Conservation (phyloP, 2,113 vertebrate genomes). For the Epinephelus moara region DNA sequence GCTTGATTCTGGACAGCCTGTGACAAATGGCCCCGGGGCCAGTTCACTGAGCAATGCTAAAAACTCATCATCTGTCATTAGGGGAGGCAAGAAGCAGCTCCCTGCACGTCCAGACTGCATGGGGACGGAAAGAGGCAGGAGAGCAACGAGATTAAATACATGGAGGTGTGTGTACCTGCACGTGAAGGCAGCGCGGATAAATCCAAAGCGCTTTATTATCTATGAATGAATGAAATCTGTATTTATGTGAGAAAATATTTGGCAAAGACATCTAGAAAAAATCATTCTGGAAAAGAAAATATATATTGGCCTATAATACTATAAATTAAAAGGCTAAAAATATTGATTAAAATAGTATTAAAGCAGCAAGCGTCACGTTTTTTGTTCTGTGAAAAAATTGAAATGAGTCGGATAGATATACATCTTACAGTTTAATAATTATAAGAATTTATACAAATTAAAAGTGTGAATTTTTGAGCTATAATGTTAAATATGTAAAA, state of each 20-base stretch:
- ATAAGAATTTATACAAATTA: neutral
- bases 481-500: rapidly evolving
- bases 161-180: neutral
- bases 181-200: neutral
- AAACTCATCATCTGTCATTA: constrained; percentile 77
- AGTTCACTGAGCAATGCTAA: constrained; percentile 66
- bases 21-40: constrained; percentile 78
- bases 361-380: neutral
- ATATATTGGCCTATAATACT: too few relatives aligned
- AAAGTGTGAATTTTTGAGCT: neutral
- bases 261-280: neutral
- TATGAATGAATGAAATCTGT: too few relatives aligned
- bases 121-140: neutral
- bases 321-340: neutral
- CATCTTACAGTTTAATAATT: neutral
- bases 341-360: neutral
- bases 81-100: constrained; percentile 19
- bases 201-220: too few relatives aligned
- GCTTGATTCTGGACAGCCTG: constrained; percentile 78
- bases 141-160: neutral
- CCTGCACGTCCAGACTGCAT: neutral
- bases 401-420: neutral
- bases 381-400: neutral
- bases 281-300: neutral
- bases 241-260: neutral